Percentiles rank a stretch among this genome's conserved stretches.
phyloP scores from a whole-genome alignment of 2,113 vertebrate species.

The Entelurus aequoreus region DNA sequence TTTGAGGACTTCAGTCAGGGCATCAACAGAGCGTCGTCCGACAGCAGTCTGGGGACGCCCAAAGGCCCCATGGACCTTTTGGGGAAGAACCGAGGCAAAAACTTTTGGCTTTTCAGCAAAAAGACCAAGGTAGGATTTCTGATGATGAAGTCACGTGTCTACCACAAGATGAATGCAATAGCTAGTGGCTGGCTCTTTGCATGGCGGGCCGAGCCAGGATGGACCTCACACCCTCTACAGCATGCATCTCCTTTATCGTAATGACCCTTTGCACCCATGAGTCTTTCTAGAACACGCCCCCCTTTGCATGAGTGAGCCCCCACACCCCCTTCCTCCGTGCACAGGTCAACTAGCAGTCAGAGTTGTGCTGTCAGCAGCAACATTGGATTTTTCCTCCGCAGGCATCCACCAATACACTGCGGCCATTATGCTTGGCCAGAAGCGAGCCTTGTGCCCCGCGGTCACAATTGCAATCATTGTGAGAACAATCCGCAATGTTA shows the following conservation, averaged over 20 bases:
- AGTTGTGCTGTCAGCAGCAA: slow-evolving; percentile 67
- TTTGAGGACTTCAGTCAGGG: slow-evolving; percentile 90
- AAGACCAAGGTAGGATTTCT: slow-evolving; percentile 80
- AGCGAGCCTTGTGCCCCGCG: slow-evolving; percentile 46
- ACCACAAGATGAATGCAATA: neutral
- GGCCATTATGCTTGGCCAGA: slow-evolving; percentile 55
- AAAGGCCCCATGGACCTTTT: slow-evolving; percentile 75
- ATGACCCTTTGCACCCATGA: neutral
- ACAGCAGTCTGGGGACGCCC: slow-evolving; percentile 82
- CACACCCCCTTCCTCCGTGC: slow-evolving; percentile 41
- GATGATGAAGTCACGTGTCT: too few species aligned
- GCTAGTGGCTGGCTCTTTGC: slow-evolving; percentile 12
- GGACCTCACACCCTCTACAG: slow-evolving; percentile 15
- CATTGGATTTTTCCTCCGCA: slow-evolving; percentile 56
- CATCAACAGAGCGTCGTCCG: slow-evolving; percentile 81
- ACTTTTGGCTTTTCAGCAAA: slow-evolving; percentile 84
- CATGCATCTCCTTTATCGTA: slow-evolving; percentile 40
- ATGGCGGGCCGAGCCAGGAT: slow-evolving; percentile 25
- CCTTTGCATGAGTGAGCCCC: slow-evolving; percentile 59
- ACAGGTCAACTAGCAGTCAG: slow-evolving; percentile 58
- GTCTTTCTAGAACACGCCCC: slow-evolving; percentile 36
- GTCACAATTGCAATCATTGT: slow-evolving; percentile 61
- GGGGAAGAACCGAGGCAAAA: slow-evolving; percentile 76
- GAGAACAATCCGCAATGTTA: slow-evolving; percentile 17
- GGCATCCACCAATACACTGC: slow-evolving; percentile 67